Conservation (phyloP, 2,797 vertebrate genomes). For the Clarias fuscus region DNA sequence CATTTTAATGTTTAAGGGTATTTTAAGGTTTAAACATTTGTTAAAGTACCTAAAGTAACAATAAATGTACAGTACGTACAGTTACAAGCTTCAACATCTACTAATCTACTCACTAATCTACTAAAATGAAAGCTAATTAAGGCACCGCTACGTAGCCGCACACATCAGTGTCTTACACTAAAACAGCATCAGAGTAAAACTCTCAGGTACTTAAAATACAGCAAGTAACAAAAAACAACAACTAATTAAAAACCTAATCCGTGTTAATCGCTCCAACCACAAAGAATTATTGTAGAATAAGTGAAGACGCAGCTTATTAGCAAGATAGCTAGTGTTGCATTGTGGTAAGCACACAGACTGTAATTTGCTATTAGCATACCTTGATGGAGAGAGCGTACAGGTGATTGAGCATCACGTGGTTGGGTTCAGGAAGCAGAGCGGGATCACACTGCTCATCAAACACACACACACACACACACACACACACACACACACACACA, state of each 20-base stretch:
- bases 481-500: constrained; percentile 29
- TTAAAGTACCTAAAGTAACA: background rate
- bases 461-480: constrained; percentile 21
- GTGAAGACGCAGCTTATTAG: background rate
- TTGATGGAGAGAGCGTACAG: constrained; percentile 98
- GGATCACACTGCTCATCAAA: constrained; percentile 85
- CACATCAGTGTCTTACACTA: background rate
- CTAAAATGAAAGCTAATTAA: background rate
- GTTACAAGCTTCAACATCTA: background rate
- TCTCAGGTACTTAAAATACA: background rate
- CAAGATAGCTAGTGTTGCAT: background rate
- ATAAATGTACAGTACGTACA: background rate
- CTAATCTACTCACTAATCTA: background rate
- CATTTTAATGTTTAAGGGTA: no score
- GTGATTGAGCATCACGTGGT: constrained; percentile 98
- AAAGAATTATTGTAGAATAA: background rate
- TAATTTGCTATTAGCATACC: constrained; percentile 69
- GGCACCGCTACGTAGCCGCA: background rate
- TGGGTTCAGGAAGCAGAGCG: constrained; percentile 93
- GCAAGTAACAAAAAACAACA: background rate
- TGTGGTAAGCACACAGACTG: background rate
- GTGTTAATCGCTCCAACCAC: background rate
- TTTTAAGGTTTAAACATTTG: background rate
- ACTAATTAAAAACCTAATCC: background rate
- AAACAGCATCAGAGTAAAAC: background rate